Evolutionary conservation across 2,113 vertebrate genomes (phyloP), one percentile per base, ranked within the genome.

Genomic region (Calypte anna): DNA sequence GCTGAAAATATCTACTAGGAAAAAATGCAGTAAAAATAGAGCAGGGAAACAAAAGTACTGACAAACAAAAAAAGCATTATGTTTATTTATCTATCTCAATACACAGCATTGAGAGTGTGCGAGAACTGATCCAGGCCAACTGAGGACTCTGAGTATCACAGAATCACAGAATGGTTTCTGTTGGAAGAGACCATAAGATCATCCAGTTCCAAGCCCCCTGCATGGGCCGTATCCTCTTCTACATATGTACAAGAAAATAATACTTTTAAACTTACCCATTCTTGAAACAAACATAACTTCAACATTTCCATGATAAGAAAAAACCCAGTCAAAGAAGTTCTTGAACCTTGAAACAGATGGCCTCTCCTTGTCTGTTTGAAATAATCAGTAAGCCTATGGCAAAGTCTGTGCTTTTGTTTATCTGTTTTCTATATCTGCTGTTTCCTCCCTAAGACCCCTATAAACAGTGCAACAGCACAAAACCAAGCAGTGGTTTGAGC

Each of bases 391-490:
- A 38, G 40, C 25, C 90, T 33, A 55, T 57, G 68, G 77, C 82
- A 94, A 94, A 14, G 50, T 67, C 61, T 86, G 36, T 82, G 61
- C n/a, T 84, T 86, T 86, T 91, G 61, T 83, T 95, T 76, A 23
- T 78, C 64, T 92, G 51, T 25, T 6, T 95, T 72, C 61, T 80
- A 18, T 73, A 79, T 72, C 57, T 90, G n/a, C 19, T 79, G 24
- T 44, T 93, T 93, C 36, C 68, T 30, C 88, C 61, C 74, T 44
- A 46, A 67, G 87, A 40, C 38, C 27, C 78, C 64, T 62, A 28
- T 24, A 61, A 90, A 36, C 68, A 91, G 27, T 79, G 27, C 21
- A 92, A 28, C 51, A 89, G 33, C 74, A 82, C 66, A 67, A 69
- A 82, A 40, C 43, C 67, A 74, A 92, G 77, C 4, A 68, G 28